These are phyloP conservation scores for Ditula angustiorana DNA, from an alignment of 2,888 invertebrate species.

Conservation along the genomic window DNA sequence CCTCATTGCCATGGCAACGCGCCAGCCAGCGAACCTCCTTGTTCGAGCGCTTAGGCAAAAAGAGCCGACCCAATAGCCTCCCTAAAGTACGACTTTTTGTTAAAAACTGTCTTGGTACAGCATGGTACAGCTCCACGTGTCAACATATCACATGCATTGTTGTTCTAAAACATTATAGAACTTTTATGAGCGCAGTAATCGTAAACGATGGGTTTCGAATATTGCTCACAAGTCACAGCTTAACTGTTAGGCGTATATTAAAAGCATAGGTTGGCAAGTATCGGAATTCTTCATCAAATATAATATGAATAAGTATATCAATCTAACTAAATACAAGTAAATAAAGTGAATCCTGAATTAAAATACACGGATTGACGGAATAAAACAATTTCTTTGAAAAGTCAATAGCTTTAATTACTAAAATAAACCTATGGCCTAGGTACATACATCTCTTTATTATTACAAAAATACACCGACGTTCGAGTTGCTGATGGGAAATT, in stretches of 20 bases:
- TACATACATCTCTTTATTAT: conserved; percentile 12
- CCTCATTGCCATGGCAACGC: conserved; percentile 75
- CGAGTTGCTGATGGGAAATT: conserved; percentile 1
- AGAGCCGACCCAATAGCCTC: conserved; percentile 48
- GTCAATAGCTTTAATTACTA: conserved; percentile 69
- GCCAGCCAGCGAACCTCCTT: conserved; percentile 50
- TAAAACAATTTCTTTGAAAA: conserved; percentile 46
- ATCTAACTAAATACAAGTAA: too few relatives aligned
- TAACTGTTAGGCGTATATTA: background rate
- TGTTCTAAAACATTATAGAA: conserved; percentile 9
- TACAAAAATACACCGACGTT: conserved; percentile 33
- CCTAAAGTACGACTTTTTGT: conserved; percentile 36
- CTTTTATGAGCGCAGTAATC: conserved; percentile 15
- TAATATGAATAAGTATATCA: too few relatives aligned
- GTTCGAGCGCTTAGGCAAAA: conserved; percentile 52
- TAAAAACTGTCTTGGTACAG: conserved; percentile 47
- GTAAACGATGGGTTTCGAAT: background rate
- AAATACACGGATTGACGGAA: background rate
- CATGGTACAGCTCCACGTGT: conserved; percentile 50
- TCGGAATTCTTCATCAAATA: background rate
- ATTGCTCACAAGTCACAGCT: background rate
- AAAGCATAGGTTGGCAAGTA: too few relatives aligned
- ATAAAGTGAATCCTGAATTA: too few relatives aligned
- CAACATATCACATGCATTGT: conserved; percentile 45
- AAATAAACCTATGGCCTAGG: conserved; percentile 48